Evolutionary conservation across 2,888 invertebrate genomes (phyloP).

Genomic region (Cantharis rustica): DNA sequence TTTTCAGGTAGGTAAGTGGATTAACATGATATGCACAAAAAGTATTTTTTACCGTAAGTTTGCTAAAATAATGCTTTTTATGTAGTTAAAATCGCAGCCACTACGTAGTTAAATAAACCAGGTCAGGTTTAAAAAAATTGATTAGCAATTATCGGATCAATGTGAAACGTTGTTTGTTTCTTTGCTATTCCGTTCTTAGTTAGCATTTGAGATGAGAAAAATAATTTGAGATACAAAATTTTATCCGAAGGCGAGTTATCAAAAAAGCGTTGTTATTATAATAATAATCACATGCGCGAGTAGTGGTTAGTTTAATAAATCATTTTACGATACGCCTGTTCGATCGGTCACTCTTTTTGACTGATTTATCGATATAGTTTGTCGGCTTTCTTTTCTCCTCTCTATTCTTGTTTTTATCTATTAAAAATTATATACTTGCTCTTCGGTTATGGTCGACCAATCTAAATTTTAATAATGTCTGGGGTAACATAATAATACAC

Average conservation of each 20-base stretch:
- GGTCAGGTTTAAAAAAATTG: constrained; percentile 24
- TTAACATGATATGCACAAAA: not conserved
- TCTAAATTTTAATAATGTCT: not conserved
- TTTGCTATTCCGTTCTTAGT: not conserved
- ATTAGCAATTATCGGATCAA: constrained; percentile 18
- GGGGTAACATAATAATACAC: not conserved
- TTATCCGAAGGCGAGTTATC: constrained; percentile 49
- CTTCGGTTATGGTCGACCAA: constrained; percentile 14
- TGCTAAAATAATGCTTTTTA: constrained; percentile 6
- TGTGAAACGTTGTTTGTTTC: not conserved
- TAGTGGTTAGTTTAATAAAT: constrained; percentile 53
- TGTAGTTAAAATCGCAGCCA: constrained; percentile 20
- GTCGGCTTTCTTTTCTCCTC: constrained; percentile 44
- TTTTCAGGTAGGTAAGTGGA: constrained; percentile 20
- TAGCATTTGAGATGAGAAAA: constrained; percentile 11
- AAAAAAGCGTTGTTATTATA: constrained; percentile 54
- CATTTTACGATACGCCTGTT: constrained; percentile 55
- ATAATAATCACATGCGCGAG: constrained; percentile 57
- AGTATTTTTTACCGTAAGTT: constrained; percentile 11
- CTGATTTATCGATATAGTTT: constrained; percentile 55
- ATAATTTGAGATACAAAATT: constrained; percentile 40
- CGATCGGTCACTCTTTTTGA: constrained; percentile 53
- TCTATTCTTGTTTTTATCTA: constrained; percentile 32
- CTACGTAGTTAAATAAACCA: constrained; percentile 23
- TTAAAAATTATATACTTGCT: constrained; percentile 25